Conservation (phyloP, 2,888 invertebrate genomes). For the Bimastos eiseni region DNA sequence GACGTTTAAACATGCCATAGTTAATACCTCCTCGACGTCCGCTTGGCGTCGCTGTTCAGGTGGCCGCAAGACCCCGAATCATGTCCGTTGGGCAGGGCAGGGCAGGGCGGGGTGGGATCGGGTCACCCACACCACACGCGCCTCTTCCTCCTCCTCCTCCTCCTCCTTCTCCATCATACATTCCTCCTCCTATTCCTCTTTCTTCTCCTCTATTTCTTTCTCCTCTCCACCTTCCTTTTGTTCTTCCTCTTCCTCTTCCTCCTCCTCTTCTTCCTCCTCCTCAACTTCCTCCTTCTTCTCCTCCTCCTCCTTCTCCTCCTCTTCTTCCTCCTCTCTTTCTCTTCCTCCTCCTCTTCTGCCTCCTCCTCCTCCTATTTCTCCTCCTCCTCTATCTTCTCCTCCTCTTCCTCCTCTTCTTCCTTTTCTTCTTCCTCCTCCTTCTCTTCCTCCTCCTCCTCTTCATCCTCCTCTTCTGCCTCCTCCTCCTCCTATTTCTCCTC, state of each 20-base stretch:
- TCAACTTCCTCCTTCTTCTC: too few relatives aligned
- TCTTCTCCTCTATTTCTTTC: neutral
- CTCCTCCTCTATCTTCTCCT: neutral
- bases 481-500: neutral
- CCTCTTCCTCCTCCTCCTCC: neutral
- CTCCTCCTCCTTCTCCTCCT: too few relatives aligned
- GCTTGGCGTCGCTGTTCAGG: neutral
- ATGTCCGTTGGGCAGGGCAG: neutral
- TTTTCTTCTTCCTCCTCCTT: too few relatives aligned
- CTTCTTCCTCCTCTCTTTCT: too few relatives aligned
- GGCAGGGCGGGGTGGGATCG: neutral
- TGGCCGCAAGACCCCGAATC: constrained; percentile 5
- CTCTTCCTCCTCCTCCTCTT: too few relatives aligned
- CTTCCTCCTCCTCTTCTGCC: too few relatives aligned
- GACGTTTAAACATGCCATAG: constrained; percentile 6
- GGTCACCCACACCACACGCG: neutral
- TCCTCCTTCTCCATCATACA: neutral
- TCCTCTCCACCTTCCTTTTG: too few relatives aligned
- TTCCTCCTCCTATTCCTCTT: neutral
- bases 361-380: neutral
- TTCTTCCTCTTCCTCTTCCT: too few relatives aligned
- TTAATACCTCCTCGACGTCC: neutral
- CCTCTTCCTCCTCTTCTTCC: neutral
- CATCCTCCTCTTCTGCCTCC: too few relatives aligned
- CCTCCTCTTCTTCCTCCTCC: too few relatives aligned